Percentiles rank a stretch among this genome's conserved stretches.
These are phyloP conservation scores for Himalopsyche tibetana DNA, from an alignment of 2,888 invertebrate species.

Conservation along the genomic window DNA sequence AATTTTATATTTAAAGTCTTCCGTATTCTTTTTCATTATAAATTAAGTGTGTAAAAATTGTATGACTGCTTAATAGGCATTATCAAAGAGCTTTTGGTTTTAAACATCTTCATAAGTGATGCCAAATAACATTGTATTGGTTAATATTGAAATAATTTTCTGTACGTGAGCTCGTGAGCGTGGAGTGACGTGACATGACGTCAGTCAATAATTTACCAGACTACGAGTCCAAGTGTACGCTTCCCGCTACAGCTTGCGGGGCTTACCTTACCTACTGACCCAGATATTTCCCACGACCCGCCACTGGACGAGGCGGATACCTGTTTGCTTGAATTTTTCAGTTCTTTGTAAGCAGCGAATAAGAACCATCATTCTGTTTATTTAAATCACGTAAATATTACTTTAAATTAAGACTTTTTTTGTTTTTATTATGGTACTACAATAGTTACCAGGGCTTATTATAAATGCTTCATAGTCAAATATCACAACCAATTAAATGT, in stretches of 20 bases:
- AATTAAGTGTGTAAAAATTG: too few species aligned
- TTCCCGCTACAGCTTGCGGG: conserved; percentile 23
- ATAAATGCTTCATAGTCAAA: neutral
- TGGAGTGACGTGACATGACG: conserved; percentile 11
- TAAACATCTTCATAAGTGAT: too few species aligned
- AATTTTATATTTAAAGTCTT: too few species aligned
- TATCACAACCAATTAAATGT: neutral
- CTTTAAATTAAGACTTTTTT: too few species aligned
- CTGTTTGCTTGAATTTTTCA: neutral
- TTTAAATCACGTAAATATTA: neutral
- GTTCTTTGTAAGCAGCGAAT: neutral
- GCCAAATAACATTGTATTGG: neutral
- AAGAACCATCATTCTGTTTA: neutral
- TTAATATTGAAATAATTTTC: neutral
- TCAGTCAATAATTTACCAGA: neutral
- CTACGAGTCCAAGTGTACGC: neutral
- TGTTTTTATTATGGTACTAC: neutral
- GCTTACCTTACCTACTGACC: conserved; percentile 49
- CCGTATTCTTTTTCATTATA: too few species aligned
- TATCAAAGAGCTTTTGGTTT: too few species aligned
- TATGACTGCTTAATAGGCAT: too few species aligned
- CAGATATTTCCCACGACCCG: conserved; percentile 43
- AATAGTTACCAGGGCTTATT: neutral
- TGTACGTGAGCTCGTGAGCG: neutral
- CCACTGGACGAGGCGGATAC: conserved; percentile 13